Conservation (phyloP, 2,113 vertebrate species). For the Spheniscus mendiculus region DNA sequence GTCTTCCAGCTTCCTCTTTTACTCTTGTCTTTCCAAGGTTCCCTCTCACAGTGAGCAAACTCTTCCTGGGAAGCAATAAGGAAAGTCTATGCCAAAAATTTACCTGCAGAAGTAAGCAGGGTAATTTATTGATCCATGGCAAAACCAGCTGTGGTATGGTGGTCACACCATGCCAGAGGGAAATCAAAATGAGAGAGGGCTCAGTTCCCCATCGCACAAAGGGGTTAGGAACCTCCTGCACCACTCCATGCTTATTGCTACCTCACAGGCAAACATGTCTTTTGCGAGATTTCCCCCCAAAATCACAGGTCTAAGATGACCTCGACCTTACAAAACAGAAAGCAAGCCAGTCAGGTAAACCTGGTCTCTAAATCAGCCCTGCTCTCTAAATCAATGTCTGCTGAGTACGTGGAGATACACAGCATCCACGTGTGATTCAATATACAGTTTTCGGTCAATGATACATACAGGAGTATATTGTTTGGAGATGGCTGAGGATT, state of each 20-base stretch:
- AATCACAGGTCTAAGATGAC: not conserved
- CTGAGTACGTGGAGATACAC: not conserved
- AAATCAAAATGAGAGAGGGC: not conserved
- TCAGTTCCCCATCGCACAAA: accelerated
- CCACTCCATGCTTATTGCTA: not conserved
- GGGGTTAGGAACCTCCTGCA: not conserved
- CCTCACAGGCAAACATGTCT: accelerated
- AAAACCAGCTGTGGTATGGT: not conserved
- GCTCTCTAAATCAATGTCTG: too few species aligned
- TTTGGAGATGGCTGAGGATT: not conserved
- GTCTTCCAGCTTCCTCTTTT: not conserved
- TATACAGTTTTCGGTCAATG: not conserved
- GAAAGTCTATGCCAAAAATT: not conserved
- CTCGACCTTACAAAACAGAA: not conserved
- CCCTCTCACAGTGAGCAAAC: not conserved
- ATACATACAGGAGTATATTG: not conserved
- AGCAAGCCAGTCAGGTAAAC: not conserved
- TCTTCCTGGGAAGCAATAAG: not conserved
- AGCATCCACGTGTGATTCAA: not conserved
- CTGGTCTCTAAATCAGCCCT: not conserved
- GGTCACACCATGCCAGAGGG: not conserved
- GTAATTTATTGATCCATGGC: not conserved
- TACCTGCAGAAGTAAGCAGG: not conserved
- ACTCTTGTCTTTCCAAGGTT: not conserved
- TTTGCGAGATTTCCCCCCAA: not conserved